phyloP scores from a whole-genome alignment of 2,888 invertebrate species.

The Allygus modestus region DNA sequence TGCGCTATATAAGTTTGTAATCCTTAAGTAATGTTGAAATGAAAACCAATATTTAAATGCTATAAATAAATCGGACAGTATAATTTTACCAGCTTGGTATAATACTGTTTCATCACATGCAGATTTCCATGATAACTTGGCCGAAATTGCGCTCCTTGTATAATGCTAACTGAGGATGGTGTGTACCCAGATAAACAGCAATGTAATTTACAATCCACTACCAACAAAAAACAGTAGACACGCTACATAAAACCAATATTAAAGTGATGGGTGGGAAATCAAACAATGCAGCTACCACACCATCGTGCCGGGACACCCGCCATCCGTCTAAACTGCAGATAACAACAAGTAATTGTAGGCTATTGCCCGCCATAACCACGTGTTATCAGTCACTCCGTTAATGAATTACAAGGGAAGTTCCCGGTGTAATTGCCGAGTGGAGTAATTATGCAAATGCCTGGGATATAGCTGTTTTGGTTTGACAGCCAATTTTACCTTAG shows the following conservation, averaged over 20 bases:
- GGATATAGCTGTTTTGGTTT: constrained; percentile 37
- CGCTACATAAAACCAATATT: not conserved
- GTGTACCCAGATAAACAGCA: not conserved
- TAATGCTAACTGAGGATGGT: no score
- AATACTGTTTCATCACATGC: no score
- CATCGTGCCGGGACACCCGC: not conserved
- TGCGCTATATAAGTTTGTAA: no score
- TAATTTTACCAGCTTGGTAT: no score
- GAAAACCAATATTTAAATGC: no score
- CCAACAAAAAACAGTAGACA: not conserved
- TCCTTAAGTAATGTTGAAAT: no score
- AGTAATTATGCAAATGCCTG: constrained; percentile 40
- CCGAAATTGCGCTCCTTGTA: no score
- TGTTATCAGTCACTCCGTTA: constrained; percentile 17
- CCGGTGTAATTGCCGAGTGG: constrained; percentile 6
- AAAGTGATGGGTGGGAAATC: constrained; percentile 38
- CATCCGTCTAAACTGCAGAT: not conserved
- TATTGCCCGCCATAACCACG: not conserved
- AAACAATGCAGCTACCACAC: not conserved
- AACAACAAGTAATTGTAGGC: constrained; percentile 8
- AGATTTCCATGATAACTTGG: no score
- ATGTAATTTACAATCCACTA: not conserved
- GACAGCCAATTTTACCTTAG: constrained; percentile 11
- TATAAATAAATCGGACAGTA: no score
- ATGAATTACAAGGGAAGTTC: constrained; percentile 42